phyloP scores from a whole-genome alignment of 2,888 invertebrate genomes.

The Chalcis sispes region DNA sequence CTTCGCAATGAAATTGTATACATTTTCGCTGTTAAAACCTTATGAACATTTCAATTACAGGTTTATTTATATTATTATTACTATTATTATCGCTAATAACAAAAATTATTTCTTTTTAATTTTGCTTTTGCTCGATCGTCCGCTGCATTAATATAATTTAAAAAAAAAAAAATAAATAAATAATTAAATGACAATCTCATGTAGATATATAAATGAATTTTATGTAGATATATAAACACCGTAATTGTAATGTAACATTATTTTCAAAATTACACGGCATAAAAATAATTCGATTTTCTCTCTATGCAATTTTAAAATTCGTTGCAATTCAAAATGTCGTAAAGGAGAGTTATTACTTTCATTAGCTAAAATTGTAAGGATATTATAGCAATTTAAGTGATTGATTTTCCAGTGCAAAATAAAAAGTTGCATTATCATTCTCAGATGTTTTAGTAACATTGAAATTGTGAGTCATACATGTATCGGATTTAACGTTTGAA shows the following conservation, averaged over 20 bases:
- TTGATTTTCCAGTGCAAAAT: background rate
- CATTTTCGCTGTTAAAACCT: too few species aligned
- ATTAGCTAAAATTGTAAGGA: background rate
- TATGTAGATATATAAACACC: background rate
- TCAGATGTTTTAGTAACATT: too few species aligned
- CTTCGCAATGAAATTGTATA: too few species aligned
- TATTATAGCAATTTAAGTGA: background rate
- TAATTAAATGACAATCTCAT: constrained; percentile 8
- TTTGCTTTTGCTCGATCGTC: too few species aligned
- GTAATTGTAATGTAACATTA: background rate
- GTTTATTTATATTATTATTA: too few species aligned
- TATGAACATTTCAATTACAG: too few species aligned
- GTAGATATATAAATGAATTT: constrained; percentile 1
- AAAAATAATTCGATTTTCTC: background rate
- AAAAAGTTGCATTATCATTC: background rate
- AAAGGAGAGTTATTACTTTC: background rate
- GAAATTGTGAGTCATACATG: too few species aligned
- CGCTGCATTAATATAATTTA: too few species aligned
- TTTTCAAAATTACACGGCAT: background rate
- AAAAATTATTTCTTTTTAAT: too few species aligned
- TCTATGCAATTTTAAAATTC: background rate
- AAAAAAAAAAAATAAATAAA: too few species aligned
- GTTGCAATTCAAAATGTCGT: background rate
- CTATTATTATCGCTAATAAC: too few species aligned
- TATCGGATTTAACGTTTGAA: too few species aligned